Evolutionary conservation across 2,888 invertebrate species (phyloP), one percentile per base, ranked within the genome.

Genomic region (Drosophila neotestacea): DNA sequence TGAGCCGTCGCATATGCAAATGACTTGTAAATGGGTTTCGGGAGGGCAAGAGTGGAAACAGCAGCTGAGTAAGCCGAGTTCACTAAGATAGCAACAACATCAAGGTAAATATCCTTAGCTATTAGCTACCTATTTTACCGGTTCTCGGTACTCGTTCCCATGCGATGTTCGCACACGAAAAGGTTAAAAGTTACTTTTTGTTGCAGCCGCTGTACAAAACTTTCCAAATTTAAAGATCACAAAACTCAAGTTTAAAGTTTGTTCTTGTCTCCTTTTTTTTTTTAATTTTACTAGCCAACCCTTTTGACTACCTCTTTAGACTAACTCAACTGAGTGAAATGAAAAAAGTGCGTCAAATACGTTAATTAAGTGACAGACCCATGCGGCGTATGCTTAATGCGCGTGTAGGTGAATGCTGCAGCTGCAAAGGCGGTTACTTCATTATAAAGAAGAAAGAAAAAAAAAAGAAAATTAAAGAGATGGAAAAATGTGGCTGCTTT

Each of bases 1-100:
- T 52, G 42, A 63, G 48, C 44, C 61, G 39, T 58, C 75, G 64
- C 58, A 73, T 70, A 77, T 77, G 77, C 62, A 77, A 77, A 77
- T 73, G 70, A 61, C 66, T 77, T 67, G 77, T 77, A 70, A 73
- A 66, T 77, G 77, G 48, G 61, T 22, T 32, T 27, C 6, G 30
- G 32, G 27, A 13, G 13, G 36, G 52, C 34, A 28, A n/a, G 11
- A 16, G 10, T 13, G 22, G 22, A 0, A 60, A 6, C 28, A 30
- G 46, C 47, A 70, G 47, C 52, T 55, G 51, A 34, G 51, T 59
- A 58, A 70, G 39, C 52, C 50, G 32, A 34, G 51, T 54, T 63
- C 65, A 58, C 61, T 55, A 28, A 54, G 50, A 32, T 13, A 46
- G 66, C 54, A 42, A 32, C 58, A 36, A 39, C 51, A 58, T 73